Conservation (phyloP, 1,140 invertebrate species). For the Musca domestica region DNA sequence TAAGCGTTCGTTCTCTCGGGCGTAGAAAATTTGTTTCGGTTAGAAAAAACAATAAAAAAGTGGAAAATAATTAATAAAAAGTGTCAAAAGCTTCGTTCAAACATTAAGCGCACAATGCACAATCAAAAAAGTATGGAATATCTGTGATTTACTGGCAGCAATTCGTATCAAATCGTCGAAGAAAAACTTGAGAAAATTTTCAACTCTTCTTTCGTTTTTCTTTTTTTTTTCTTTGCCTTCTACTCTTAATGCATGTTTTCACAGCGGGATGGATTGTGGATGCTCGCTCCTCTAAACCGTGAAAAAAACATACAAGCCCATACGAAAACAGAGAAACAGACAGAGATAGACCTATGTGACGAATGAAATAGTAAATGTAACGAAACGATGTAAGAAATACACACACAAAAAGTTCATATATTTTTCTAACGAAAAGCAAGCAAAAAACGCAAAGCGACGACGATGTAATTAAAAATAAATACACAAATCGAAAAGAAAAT, state of each 20-base stretch:
- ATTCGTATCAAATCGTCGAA: background rate
- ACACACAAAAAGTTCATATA: conserved; percentile 18
- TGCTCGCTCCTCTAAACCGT: conserved; percentile 4
- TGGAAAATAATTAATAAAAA: conserved; percentile 20
- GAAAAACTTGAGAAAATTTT: conserved; percentile 18
- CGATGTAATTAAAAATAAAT: background rate
- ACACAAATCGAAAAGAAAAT: background rate
- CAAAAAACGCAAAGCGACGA: background rate
- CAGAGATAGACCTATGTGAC: conserved; percentile 3
- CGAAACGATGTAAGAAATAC: conserved; percentile 22
- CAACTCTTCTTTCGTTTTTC: background rate
- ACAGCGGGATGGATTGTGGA: conserved; percentile 17
- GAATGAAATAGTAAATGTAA: conserved; percentile 22
- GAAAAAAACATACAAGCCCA: conserved; percentile 9
- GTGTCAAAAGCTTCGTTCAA: background rate
- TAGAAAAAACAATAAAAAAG: conserved; percentile 3
- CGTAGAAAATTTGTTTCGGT: conserved; percentile 21
- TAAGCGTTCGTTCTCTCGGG: conserved; percentile 16
- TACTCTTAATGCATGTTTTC: conserved; percentile 15
- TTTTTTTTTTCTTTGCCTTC: background rate
- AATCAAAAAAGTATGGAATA: conserved; percentile 8
- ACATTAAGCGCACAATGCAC: conserved; percentile 1
- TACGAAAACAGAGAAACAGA: conserved; percentile 1
- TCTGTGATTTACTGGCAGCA: background rate
- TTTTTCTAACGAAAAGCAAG: conserved; percentile 12